These are phyloP conservation scores for Mesorhabditis belari DNA, from an alignment of 2,888 invertebrate genomes.

Conservation along the genomic window DNA sequence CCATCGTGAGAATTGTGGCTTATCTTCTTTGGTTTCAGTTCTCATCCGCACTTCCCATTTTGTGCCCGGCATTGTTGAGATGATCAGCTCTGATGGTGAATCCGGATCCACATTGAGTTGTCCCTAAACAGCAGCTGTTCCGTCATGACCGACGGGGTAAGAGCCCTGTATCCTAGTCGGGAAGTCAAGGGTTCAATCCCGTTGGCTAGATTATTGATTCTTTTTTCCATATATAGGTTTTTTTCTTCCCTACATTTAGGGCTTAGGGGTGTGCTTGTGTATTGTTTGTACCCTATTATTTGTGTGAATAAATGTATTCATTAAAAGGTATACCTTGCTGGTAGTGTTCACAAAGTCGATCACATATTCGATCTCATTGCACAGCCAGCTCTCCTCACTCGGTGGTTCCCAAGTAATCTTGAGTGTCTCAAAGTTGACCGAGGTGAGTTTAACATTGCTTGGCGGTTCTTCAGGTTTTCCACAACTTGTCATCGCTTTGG, in stretches of 20 bases:
- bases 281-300: too few relatives aligned
- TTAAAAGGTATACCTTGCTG: constrained; percentile 7
- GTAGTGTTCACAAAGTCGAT: constrained; percentile 51
- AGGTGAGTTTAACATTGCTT: constrained; percentile 38
- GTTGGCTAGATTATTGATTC: too few relatives aligned
- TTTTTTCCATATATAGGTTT: too few relatives aligned
- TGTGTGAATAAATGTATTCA: neutral
- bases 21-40: constrained; percentile 51
- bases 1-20: constrained; percentile 45
- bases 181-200: too few relatives aligned
- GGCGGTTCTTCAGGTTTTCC: constrained; percentile 51
- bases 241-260: too few relatives aligned
- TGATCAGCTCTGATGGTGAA: constrained; percentile 23
- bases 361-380: constrained; percentile 46
- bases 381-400: constrained; percentile 49
- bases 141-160: too few relatives aligned
- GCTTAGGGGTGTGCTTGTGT: too few relatives aligned
- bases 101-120: constrained; percentile 33
- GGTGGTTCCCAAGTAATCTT: constrained; percentile 49
- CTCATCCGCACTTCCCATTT: constrained; percentile 51
- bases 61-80: constrained; percentile 43
- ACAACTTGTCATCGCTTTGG: constrained; percentile 48
- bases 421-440: constrained; percentile 43
- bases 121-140: constrained; percentile 13
- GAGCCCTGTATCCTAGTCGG: too few relatives aligned